A percentile compares a stretch with the other conserved stretches of the same genome.
phyloP scores from a whole-genome alignment of 2,888 invertebrate species.

The Chrysomela aeneicollis region DNA sequence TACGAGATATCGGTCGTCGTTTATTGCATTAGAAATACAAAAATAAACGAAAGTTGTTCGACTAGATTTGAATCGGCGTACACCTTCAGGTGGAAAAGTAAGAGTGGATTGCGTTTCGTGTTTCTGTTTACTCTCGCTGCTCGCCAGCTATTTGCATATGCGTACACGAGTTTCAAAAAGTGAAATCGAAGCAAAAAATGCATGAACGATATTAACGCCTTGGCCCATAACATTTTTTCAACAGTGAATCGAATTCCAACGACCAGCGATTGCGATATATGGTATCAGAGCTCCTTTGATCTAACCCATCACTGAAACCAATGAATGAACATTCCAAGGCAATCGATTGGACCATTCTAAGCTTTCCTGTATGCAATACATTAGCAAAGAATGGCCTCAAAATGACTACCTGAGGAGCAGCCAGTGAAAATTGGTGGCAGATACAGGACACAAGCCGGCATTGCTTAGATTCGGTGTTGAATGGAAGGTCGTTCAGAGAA shows the following conservation, averaged over 20 bases:
- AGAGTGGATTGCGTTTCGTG: constrained; percentile 35
- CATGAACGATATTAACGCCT: too few relatives aligned
- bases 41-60: constrained; percentile 36
- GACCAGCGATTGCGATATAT: background rate
- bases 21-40: constrained; percentile 24
- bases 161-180: constrained; percentile 41
- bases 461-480: too few relatives aligned
- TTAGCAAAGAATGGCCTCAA: too few relatives aligned
- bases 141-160: constrained; percentile 28
- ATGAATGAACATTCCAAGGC: too few relatives aligned
- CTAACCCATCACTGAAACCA: too few relatives aligned
- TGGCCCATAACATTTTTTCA: too few relatives aligned
- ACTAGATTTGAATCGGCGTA: constrained; percentile 26
- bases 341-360: too few relatives aligned
- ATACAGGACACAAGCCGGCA: too few relatives aligned
- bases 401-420: background rate
- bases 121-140: constrained; percentile 27
- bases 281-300: too few relatives aligned
- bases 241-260: too few relatives aligned
- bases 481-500: constrained; percentile 12
- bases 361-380: too few relatives aligned
- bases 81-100: constrained; percentile 37
- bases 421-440: background rate
- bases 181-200: constrained; percentile 37
- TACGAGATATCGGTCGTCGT: background rate